Evolutionary conservation across 1,140 invertebrate species (phyloP).

Genomic region (Camponotus vicinus): DNA sequence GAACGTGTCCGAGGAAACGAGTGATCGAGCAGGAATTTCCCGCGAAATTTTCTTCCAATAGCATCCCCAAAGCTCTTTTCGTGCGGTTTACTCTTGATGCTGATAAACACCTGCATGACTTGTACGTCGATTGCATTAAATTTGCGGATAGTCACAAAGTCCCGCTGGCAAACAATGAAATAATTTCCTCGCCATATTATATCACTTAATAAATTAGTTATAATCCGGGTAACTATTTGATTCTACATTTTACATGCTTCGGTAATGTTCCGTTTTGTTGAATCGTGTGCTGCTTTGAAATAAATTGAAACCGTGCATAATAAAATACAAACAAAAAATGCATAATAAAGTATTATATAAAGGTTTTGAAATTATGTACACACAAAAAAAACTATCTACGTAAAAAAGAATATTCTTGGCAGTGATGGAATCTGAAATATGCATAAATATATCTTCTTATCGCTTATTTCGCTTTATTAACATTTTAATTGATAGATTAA

Average conservation of each 20-base stretch:
- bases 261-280: neutral
- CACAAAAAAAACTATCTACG: neutral
- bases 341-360: neutral
- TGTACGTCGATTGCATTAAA: conserved; percentile 37
- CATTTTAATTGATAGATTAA: neutral
- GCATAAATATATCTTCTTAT: neutral
- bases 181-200: conserved; percentile 26
- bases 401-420: neutral
- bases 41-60: conserved; percentile 31
- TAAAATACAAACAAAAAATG: too few species aligned
- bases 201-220: neutral
- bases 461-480: neutral
- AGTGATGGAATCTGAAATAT: neutral
- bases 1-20: conserved; percentile 58
- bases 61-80: neutral
- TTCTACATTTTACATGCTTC: conserved; percentile 6
- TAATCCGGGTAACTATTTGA: conserved; percentile 15
- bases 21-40: conserved; percentile 52
- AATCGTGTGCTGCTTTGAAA: neutral
- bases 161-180: neutral
- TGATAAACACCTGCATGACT: conserved; percentile 42
- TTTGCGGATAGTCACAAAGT: conserved; percentile 41
- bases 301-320: neutral
- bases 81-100: conserved; percentile 6
- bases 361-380: neutral